Percentiles rank a stretch among this genome's conserved stretches.
Conservation (phyloP, 2,888 invertebrate genomes). For the Lomographa bimaculata region DNA sequence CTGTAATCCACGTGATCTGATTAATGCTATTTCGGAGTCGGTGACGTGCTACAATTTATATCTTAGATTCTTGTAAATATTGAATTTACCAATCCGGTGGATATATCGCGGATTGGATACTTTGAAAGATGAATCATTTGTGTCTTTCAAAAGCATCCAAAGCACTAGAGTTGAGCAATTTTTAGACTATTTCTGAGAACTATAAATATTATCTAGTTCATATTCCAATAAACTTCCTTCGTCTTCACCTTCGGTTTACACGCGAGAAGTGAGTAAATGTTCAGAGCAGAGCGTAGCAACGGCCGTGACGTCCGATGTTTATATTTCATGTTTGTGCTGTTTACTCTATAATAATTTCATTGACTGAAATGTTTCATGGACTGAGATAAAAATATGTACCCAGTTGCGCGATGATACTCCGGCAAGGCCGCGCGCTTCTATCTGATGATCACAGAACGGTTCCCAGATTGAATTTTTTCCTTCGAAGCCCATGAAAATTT, state of each 20-base stretch:
- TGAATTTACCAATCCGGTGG: slow-evolving; percentile 37
- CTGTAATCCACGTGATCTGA: not conserved
- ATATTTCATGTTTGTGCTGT: slow-evolving; percentile 63
- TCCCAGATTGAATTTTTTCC: slow-evolving; percentile 27
- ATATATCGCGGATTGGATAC: slow-evolving; percentile 35
- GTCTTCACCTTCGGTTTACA: slow-evolving; percentile 64
- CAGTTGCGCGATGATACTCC: slow-evolving; percentile 30
- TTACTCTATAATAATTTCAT: slow-evolving; percentile 76
- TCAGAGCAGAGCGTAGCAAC: slow-evolving; percentile 63
- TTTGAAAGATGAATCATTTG: slow-evolving; percentile 28
- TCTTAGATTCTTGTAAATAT: slow-evolving; percentile 35
- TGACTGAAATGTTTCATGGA: slow-evolving; percentile 66
- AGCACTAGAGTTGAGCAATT: slow-evolving; percentile 59
- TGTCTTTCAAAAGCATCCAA: slow-evolving; percentile 37
- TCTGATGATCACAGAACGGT: slow-evolving; percentile 29
- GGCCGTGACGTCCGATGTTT: slow-evolving; percentile 66
- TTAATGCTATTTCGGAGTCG: slow-evolving; percentile 14
- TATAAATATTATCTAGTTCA: slow-evolving; percentile 73
- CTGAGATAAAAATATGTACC: slow-evolving; percentile 26
- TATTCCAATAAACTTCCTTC: slow-evolving; percentile 73
- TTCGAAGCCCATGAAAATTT: slow-evolving; percentile 36
- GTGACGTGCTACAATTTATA: slow-evolving; percentile 36
- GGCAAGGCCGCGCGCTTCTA: slow-evolving; percentile 25
- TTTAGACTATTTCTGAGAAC: slow-evolving; percentile 68
- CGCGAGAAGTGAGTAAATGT: slow-evolving; percentile 64